These are phyloP conservation scores for Papilio dardanus DNA, from an alignment of 1,140 invertebrate species.

Conservation along the genomic window DNA sequence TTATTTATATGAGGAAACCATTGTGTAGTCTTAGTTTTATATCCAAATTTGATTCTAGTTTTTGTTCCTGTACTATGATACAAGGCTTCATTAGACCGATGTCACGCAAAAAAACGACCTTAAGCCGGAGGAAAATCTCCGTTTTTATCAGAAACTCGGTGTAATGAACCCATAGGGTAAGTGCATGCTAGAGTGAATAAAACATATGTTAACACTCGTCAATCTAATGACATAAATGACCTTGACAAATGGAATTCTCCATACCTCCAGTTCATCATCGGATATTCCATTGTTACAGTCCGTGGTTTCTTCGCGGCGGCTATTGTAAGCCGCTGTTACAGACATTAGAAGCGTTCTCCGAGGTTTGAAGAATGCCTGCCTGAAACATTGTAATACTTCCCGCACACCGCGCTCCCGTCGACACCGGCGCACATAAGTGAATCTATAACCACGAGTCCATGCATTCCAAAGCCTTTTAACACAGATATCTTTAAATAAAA, in stretches of 20 bases:
- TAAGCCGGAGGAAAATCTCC: too few species aligned
- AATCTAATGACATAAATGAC: slow-evolving; percentile 26
- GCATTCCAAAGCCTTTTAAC: slow-evolving; percentile 62
- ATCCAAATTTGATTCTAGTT: too few species aligned
- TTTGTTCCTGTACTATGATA: too few species aligned
- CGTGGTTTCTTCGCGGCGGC: slow-evolving; percentile 46
- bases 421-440: slow-evolving; percentile 59
- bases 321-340: slow-evolving; percentile 70
- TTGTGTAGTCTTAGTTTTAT: too few species aligned
- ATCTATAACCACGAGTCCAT: slow-evolving; percentile 62
- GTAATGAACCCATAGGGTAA: too few species aligned
- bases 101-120: too few species aligned
- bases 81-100: too few species aligned
- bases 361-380: slow-evolving; percentile 62
- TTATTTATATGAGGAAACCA: too few species aligned
- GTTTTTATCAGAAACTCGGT: too few species aligned
- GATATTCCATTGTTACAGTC: slow-evolving; percentile 66
- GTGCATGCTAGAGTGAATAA: too few species aligned
- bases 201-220: too few species aligned
- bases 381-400: slow-evolving; percentile 67
- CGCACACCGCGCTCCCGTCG: slow-evolving; percentile 59
- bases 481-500: slow-evolving; percentile 59
- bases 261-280: slow-evolving; percentile 72
- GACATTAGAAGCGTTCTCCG: slow-evolving; percentile 66
- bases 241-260: slow-evolving; percentile 32